These are phyloP conservation scores for Sylvietta virens DNA, from an alignment of 2,113 vertebrate species.

Conservation along the genomic window DNA sequence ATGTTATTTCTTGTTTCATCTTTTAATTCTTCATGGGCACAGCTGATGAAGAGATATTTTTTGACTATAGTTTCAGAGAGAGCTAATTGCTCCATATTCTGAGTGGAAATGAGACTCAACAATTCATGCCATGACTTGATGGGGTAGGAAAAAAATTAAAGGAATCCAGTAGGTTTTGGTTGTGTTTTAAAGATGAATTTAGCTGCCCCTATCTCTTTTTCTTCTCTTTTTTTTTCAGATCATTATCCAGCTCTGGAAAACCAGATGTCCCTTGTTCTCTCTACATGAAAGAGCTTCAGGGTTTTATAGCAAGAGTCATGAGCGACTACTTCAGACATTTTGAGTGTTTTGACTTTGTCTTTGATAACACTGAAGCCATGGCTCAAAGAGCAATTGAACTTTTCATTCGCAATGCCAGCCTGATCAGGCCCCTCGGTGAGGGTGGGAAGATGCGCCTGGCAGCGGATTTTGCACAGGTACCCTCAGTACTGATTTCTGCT, in stretches of 20 bases:
- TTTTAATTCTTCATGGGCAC: not conserved
- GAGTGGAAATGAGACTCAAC: not conserved
- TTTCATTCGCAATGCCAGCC: slow-evolving; percentile 88
- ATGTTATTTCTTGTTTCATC: not conserved
- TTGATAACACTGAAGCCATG: slow-evolving; percentile 86
- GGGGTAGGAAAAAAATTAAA: not conserved
- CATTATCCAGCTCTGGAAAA: slow-evolving; percentile 77
- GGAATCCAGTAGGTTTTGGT: not conserved
- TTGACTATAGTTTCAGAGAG: not conserved
- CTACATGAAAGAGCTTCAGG: slow-evolving; percentile 97
- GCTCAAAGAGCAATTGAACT: slow-evolving; percentile 88
- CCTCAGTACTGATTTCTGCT: not conserved
- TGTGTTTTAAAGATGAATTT: slow-evolving; percentile 26
- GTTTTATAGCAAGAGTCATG: slow-evolving; percentile 91
- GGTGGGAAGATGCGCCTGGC: slow-evolving; percentile 95
- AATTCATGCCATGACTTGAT: not conserved
- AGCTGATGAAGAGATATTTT: not conserved
- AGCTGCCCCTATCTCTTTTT: not conserved
- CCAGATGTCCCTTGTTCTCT: slow-evolving; percentile 92
- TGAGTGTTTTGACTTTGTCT: slow-evolving; percentile 91
- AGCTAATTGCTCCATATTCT: not conserved
- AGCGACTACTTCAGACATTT: slow-evolving; percentile 92
- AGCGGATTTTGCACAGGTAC: slow-evolving; percentile 94
- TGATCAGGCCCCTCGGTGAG: slow-evolving; percentile 89
- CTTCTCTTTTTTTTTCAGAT: slow-evolving; percentile 60